phyloP scores from a whole-genome alignment of 2,113 vertebrate species.

The Dissostichus mawsoni region DNA sequence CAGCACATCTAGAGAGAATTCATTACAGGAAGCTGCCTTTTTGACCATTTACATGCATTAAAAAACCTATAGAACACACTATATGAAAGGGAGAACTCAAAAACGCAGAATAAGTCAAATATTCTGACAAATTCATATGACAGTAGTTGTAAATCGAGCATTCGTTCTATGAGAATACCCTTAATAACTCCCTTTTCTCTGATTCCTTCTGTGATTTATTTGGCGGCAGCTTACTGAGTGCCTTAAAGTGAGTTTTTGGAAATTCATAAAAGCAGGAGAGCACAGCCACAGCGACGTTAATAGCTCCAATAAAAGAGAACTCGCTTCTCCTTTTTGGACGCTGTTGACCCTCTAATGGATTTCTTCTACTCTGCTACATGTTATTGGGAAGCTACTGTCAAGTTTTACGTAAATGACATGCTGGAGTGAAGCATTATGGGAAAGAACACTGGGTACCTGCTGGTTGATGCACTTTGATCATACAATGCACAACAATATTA shows the following conservation, averaged over 20 bases:
- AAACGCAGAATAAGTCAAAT: neutral
- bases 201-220: conserved; percentile 9
- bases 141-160: conserved; percentile 20
- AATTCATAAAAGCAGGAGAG: neutral
- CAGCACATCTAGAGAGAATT: neutral
- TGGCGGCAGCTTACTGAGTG: neutral
- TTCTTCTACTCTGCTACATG: conserved; percentile 16
- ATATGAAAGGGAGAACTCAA: no score
- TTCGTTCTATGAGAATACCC: conserved; percentile 2
- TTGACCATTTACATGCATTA: neutral
- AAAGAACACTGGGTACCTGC: conserved; percentile 9
- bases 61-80: no score
- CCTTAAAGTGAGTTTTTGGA: conserved; percentile 8
- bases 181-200: conserved; percentile 2
- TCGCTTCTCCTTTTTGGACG: neutral
- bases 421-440: neutral
- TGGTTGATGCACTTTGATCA: neutral
- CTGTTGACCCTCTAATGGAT: conserved; percentile 55
- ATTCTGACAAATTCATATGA: neutral
- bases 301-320: conserved; percentile 7
- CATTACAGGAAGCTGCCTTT: neutral
- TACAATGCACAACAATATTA: neutral
- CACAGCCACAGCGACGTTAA: conserved; percentile 4
- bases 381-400: neutral
- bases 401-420: conserved; percentile 10